phyloP scores from a whole-genome alignment of 2,888 invertebrate genomes.

The Allophyes oxyacanthae region DNA sequence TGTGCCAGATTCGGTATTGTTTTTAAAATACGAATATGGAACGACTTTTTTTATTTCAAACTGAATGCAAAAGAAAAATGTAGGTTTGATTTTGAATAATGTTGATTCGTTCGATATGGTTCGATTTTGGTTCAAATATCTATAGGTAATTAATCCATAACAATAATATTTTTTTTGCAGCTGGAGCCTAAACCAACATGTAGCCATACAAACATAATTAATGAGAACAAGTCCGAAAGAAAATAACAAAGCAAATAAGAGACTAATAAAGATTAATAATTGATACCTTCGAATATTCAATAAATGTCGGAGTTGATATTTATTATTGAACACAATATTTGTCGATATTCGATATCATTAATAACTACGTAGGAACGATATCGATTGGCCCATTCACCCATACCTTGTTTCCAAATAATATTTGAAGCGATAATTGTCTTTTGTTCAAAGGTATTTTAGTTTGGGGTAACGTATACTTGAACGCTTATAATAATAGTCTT shows the following conservation, averaged over 20 bases:
- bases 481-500: background rate
- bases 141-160: too few species aligned
- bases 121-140: too few species aligned
- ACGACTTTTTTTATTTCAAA: slow-evolving; percentile 1
- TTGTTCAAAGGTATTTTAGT: slow-evolving; percentile 12
- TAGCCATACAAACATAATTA: too few species aligned
- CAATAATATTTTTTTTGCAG: too few species aligned
- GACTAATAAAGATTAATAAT: too few species aligned
- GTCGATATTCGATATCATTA: slow-evolving; percentile 6
- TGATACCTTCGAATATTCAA: slow-evolving; percentile 8
- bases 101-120: too few species aligned
- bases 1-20: slow-evolving; percentile 26
- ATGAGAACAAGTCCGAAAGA: too few species aligned
- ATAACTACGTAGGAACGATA: slow-evolving; percentile 13
- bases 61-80: too few species aligned
- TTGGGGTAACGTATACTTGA: background rate
- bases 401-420: slow-evolving; percentile 7
- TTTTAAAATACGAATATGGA: slow-evolving; percentile 39
- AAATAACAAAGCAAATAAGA: too few species aligned
- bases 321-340: slow-evolving; percentile 25
- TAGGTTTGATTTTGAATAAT: too few species aligned
- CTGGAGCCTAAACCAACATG: too few species aligned
- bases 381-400: slow-evolving; percentile 12
- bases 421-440: slow-evolving; percentile 21
- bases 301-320: slow-evolving; percentile 24